Evolutionary conservation across 1,140 invertebrate genomes (phyloP).

Genomic region (Brachystomella parvula): DNA sequence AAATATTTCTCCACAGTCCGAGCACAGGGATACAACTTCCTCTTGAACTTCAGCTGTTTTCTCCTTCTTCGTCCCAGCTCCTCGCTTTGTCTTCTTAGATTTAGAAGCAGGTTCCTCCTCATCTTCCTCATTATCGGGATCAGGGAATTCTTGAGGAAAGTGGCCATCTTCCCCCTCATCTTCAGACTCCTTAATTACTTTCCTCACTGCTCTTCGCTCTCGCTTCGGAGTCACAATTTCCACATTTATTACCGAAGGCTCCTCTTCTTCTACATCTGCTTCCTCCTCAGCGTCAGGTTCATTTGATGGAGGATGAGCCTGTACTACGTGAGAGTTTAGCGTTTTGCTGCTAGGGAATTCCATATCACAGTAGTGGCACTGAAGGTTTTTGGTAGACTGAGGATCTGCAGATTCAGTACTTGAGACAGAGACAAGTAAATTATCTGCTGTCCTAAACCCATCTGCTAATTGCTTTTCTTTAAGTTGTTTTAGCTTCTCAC

Average conservation of each 20-base stretch:
- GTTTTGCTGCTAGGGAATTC: background rate
- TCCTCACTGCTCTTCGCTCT: background rate
- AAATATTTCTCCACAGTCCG: constrained; percentile 40
- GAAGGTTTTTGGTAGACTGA: background rate
- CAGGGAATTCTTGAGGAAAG: background rate
- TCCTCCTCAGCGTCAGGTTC: constrained; percentile 21
- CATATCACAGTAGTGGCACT: no score
- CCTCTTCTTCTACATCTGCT: constrained; percentile 23
- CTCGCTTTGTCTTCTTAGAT: no score
- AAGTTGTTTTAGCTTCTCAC: background rate
- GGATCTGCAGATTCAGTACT: background rate
- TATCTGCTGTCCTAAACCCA: no score
- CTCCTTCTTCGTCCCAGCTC: constrained; percentile 20
- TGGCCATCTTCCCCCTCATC: no score
- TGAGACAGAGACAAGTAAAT: background rate
- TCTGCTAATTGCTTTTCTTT: background rate
- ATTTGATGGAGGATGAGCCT: no score
- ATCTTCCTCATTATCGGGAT: background rate
- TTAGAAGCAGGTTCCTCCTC: background rate
- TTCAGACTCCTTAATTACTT: no score
- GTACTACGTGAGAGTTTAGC: no score
- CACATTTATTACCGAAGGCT: no score
- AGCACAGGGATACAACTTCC: constrained; percentile 18
- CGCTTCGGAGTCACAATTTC: background rate
- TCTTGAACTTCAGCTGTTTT: constrained; percentile 21